A percentile compares a stretch with the other conserved stretches of the same genome.
phyloP scores from a whole-genome alignment of 2,888 invertebrate species.

The Ophraella communa region DNA sequence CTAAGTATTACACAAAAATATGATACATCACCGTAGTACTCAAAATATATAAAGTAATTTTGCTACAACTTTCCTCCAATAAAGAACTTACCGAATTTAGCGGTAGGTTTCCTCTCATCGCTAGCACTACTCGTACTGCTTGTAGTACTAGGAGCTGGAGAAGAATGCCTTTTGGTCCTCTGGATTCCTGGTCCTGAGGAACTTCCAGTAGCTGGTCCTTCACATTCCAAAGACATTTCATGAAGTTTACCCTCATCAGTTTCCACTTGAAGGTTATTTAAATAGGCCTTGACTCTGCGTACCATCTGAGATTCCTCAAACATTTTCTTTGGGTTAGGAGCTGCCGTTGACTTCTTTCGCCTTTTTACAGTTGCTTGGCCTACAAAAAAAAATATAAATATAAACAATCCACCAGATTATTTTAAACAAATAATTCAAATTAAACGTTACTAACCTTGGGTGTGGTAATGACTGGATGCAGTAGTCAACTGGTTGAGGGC shows the following conservation, averaged over 20 bases:
- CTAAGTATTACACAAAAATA: constrained; percentile 52
- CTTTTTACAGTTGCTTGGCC: constrained; percentile 88
- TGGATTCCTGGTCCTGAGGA: constrained; percentile 58
- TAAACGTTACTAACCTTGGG: constrained; percentile 53
- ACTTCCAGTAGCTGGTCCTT: constrained; percentile 65
- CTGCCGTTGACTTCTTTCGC: constrained; percentile 86
- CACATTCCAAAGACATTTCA: constrained; percentile 88
- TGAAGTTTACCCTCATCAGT: constrained; percentile 91
- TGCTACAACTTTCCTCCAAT: neutral
- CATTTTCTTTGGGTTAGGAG: constrained; percentile 97
- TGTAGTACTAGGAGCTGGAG: constrained; percentile 91
- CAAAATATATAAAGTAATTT: neutral
- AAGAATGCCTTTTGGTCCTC: constrained; percentile 79
- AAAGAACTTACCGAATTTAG: constrained; percentile 67
- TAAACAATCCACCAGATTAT: no score
- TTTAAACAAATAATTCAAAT: neutral
- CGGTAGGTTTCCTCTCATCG: constrained; percentile 70
- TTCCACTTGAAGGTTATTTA: constrained; percentile 89
- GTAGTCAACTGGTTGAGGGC: constrained; percentile 86
- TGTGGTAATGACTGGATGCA: constrained; percentile 66
- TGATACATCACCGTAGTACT: neutral
- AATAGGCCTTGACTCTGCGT: constrained; percentile 92
- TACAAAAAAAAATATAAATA: constrained; percentile 46
- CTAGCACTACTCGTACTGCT: constrained; percentile 90
- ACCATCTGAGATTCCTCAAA: constrained; percentile 99